Conservation (phyloP, 2,113 vertebrate species). For the Lamprologus tigripictilis region DNA sequence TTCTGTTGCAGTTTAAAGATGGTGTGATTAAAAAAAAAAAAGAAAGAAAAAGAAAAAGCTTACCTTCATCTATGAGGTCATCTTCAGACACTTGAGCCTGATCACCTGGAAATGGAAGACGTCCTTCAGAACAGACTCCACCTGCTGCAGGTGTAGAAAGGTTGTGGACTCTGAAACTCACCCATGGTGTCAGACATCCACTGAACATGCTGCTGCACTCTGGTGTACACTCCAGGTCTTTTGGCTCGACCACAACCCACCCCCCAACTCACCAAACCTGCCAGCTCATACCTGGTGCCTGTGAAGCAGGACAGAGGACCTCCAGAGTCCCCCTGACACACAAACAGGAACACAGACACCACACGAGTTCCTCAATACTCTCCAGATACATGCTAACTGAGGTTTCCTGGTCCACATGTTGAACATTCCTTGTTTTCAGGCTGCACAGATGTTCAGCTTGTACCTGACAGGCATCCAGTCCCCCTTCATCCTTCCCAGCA, state of each 20-base stretch:
- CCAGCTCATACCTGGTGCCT: constrained; percentile 51
- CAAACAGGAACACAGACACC: not conserved
- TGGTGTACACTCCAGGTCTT: constrained; percentile 78
- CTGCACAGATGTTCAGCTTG: not conserved
- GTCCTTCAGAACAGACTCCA: not conserved
- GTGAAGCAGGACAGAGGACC: constrained; percentile 73
- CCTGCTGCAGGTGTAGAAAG: not conserved
- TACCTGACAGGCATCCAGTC: constrained; percentile 60
- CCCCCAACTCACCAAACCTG: constrained; percentile 80
- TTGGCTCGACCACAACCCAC: constrained; percentile 73
- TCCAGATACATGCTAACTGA: not conserved
- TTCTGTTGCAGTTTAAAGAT: not conserved
- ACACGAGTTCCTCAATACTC: not conserved
- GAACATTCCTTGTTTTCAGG: not conserved
- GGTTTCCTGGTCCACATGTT: not conserved
- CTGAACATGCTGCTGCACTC: constrained; percentile 41
- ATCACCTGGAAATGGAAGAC: not conserved
- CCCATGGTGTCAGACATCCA: constrained; percentile 68
- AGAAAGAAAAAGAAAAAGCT: not conserved
- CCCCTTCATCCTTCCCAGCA: constrained; percentile 41
- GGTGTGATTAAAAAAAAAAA: not conserved
- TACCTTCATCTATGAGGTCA: not conserved
- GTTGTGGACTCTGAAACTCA: not conserved
- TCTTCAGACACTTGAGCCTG: not conserved
- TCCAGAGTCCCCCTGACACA: constrained; percentile 79